Conservation (phyloP, 2,113 vertebrate genomes). For the Stegostoma tigrinum region DNA sequence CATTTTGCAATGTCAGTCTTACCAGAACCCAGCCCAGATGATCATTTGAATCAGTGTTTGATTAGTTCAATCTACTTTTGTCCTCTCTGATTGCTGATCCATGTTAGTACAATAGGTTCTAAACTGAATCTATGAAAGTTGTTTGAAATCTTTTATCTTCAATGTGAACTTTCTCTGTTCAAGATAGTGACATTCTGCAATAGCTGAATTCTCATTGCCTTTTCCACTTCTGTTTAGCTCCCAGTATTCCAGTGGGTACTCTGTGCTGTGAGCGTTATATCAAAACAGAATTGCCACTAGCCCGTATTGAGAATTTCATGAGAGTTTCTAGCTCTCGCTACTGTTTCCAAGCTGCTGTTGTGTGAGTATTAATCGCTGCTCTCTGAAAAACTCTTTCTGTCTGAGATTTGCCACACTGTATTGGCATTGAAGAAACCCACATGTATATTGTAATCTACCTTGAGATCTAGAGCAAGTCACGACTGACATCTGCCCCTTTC, state of each 20-base stretch:
- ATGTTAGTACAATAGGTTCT: neutral
- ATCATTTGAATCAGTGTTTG: neutral
- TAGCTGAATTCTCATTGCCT: neutral
- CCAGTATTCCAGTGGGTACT: neutral
- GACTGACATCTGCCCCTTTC: neutral
- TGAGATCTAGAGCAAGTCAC: neutral
- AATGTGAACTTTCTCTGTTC: neutral
- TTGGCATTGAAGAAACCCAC: neutral
- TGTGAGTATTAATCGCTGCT: neutral
- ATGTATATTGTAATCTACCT: neutral
- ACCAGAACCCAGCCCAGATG: neutral
- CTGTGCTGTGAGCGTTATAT: neutral
- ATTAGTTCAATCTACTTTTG: neutral
- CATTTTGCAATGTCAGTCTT: neutral
- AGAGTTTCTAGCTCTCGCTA: neutral
- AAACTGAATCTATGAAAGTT: neutral
- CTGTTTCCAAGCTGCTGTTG: neutral
- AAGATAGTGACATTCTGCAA: neutral
- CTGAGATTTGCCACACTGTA: neutral
- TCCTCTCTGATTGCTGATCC: neutral
- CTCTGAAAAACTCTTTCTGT: neutral
- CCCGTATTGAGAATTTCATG: neutral
- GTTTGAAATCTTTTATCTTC: neutral
- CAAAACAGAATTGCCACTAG: neutral
- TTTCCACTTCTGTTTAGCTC: neutral